Evolutionary conservation across 2,113 vertebrate genomes (phyloP).

Genomic region (Barnardius zonarius): DNA sequence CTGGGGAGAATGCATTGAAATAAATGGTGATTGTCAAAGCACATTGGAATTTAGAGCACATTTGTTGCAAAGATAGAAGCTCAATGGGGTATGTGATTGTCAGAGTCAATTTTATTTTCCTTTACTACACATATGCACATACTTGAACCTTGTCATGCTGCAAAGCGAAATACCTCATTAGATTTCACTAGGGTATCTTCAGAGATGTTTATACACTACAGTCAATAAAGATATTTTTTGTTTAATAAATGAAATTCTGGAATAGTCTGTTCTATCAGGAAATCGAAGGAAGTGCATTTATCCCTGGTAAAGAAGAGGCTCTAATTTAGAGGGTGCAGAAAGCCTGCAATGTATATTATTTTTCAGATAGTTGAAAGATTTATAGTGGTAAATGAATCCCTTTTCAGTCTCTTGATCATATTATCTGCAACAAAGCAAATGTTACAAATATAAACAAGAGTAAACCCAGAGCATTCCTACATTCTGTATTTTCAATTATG

Average conservation of each 20-base stretch:
- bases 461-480: conserved; percentile 20
- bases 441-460: conserved; percentile 42
- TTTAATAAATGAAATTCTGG: conserved; percentile 50
- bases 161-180: conserved; percentile 50
- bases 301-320: conserved; percentile 47
- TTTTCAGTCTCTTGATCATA: conserved; percentile 13
- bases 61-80: conserved; percentile 52
- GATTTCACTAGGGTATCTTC: conserved; percentile 22
- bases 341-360: conserved; percentile 32
- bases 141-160: conserved; percentile 39
- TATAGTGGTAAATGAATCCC: neutral
- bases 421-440: conserved; percentile 42
- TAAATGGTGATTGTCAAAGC: conserved; percentile 54
- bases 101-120: conserved; percentile 55
- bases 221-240: conserved; percentile 44
- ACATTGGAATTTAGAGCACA: conserved; percentile 61
- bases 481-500: conserved; percentile 81
- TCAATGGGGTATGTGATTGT: conserved; percentile 29
- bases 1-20: conserved; percentile 50
- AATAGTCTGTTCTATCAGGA: conserved; percentile 11
- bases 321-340: conserved; percentile 30
- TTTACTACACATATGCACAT: conserved; percentile 5
- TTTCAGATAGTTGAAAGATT: conserved; percentile 60
- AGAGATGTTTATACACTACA: conserved; percentile 1
- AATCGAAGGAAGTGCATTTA: conserved; percentile 39